phyloP scores from a whole-genome alignment of 2,113 vertebrate genomes.

The Acanthisitta chloris region DNA sequence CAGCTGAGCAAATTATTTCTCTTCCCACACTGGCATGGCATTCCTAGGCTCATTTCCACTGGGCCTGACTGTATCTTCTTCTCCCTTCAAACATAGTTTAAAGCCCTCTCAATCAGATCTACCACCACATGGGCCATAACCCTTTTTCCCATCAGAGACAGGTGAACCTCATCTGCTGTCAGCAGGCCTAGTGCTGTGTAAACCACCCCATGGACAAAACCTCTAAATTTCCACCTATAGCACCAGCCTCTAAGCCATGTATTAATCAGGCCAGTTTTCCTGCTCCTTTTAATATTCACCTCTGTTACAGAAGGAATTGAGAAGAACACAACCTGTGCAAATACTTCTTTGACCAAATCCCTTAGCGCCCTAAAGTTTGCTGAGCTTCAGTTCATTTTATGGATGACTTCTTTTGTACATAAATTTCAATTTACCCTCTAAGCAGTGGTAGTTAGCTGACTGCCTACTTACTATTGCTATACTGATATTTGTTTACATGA shows the following conservation, averaged over 20 bases:
- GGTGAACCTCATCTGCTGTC: neutral
- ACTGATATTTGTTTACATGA: neutral
- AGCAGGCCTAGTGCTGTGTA: neutral
- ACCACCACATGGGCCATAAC: neutral
- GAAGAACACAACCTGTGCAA: neutral
- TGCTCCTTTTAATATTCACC: neutral
- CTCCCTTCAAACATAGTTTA: neutral
- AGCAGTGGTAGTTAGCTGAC: neutral
- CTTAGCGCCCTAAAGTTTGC: neutral
- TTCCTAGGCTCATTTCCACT: neutral
- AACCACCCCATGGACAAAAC: neutral
- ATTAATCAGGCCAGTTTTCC: neutral
- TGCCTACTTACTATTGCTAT: neutral
- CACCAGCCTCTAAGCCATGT: neutral
- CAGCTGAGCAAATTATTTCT: neutral
- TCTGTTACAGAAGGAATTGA: neutral
- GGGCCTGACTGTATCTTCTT: neutral
- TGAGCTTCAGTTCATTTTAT: neutral
- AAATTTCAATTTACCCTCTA: neutral
- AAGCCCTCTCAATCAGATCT: neutral
- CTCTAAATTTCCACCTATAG: neutral
- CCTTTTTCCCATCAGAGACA: neutral
- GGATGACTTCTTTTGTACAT: neutral
- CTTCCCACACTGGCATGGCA: too few relatives aligned
- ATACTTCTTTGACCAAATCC: neutral